phyloP scores from a whole-genome alignment of 2,797 vertebrate genomes.

The Paratrypauchen microcephalus region DNA sequence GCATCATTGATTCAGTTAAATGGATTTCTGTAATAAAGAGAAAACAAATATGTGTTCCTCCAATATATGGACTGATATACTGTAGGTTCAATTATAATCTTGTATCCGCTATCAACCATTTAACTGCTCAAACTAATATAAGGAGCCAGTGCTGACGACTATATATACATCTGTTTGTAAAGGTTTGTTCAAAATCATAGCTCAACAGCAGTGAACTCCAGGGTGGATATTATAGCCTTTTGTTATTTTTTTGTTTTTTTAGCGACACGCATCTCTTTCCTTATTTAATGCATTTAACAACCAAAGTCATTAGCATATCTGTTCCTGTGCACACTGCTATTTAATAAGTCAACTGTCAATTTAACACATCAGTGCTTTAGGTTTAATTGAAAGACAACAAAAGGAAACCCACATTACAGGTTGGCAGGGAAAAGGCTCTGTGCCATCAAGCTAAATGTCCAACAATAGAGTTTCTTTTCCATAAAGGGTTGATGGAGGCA shows the following conservation, averaged over 20 bases:
- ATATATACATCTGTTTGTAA: too few species aligned
- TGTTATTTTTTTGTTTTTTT: slow-evolving; percentile 4
- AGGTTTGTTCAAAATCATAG: neutral
- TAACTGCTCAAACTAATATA: too few species aligned
- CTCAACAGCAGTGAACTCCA: neutral
- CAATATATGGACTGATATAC: too few species aligned
- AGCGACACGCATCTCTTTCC: slow-evolving; percentile 28
- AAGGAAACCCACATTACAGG: neutral
- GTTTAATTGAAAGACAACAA: slow-evolving; percentile 75
- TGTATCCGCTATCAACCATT: too few species aligned
- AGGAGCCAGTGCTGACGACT: too few species aligned
- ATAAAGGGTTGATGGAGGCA: too few species aligned
- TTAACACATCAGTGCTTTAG: slow-evolving; percentile 70
- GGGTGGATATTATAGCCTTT: neutral
- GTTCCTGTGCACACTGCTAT: slow-evolving; percentile 76
- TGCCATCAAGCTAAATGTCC: neutral
- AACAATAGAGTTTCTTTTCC: neutral
- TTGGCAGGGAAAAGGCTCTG: neutral
- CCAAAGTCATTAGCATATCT: slow-evolving; percentile 69
- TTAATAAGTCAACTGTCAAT: slow-evolving; percentile 79
- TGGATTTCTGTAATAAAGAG: too few species aligned
- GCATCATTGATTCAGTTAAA: too few species aligned
- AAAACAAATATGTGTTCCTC: too few species aligned
- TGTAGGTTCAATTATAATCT: too few species aligned
- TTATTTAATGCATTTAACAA: slow-evolving; percentile 54